phyloP scores from a whole-genome alignment of 2,113 vertebrate genomes.

The Hypomesus transpacificus region DNA sequence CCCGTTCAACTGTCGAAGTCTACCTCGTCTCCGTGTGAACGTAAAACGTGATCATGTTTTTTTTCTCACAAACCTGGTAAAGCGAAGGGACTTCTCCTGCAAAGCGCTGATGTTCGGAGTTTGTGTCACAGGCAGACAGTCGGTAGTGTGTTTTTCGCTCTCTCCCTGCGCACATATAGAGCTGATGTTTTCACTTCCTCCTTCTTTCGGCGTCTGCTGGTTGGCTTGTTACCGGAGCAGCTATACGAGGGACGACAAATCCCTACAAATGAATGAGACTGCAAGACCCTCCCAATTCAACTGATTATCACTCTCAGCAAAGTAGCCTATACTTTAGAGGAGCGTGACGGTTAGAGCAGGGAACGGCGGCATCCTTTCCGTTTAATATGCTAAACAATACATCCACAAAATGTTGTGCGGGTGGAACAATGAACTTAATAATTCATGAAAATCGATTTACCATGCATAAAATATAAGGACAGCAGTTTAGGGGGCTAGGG shows the following conservation, averaged over 20 bases:
- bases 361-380: neutral
- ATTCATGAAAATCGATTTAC: constrained; percentile 56
- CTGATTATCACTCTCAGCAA: neutral
- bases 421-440: constrained; percentile 56
- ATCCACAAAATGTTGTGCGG: neutral
- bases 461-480: constrained; percentile 9
- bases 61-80: constrained; percentile 64
- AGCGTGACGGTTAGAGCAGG: neutral
- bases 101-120: constrained; percentile 60
- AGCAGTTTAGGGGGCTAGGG: constrained; percentile 3
- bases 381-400: neutral
- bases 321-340: neutral
- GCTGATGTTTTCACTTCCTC: constrained; percentile 78
- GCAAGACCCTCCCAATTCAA: neutral
- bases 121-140: constrained; percentile 35
- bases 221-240: constrained; percentile 24
- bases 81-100: constrained; percentile 58
- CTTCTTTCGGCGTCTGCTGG: constrained; percentile 68
- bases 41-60: constrained; percentile 2
- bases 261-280: constrained; percentile 15
- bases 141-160: constrained; percentile 29
- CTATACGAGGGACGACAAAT: constrained; percentile 36
- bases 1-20: neutral
- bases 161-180: constrained; percentile 43
- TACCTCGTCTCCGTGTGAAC: neutral